Conservation (phyloP, 2,113 vertebrate species). For the Anoura caudifer region DNA sequence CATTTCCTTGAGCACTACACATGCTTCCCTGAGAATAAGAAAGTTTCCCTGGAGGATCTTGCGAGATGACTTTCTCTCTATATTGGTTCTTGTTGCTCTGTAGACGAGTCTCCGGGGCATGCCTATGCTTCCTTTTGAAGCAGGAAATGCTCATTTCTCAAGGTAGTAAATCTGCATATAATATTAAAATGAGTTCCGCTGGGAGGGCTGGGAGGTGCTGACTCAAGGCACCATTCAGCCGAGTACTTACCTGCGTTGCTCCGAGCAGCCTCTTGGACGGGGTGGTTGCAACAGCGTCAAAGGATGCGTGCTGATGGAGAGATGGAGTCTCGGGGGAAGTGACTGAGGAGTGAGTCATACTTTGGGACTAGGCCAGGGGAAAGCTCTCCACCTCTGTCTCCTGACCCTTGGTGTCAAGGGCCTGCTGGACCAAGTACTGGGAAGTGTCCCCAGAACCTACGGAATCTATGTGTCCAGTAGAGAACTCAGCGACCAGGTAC, state of each 20-base stretch:
- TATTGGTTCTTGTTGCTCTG: neutral
- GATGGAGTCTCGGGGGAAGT: neutral
- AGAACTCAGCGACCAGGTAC: neutral
- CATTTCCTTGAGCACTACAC: constrained; percentile 61
- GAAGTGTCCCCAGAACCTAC: neutral
- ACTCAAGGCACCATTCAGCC: neutral
- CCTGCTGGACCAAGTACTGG: neutral
- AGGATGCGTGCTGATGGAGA: neutral
- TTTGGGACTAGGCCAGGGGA: neutral
- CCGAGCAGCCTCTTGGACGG: neutral
- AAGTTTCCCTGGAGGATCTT: neutral
- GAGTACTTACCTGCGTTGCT: neutral
- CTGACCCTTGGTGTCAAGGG: neutral
- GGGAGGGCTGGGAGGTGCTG: neutral
- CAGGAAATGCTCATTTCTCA: constrained; percentile 58
- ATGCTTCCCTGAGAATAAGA: constrained; percentile 45
- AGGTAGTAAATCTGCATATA: constrained; percentile 59
- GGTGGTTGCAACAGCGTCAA: neutral
- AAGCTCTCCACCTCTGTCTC: neutral
- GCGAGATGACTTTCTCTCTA: constrained; percentile 18
- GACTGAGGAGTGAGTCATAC: neutral
- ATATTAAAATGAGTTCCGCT: constrained; percentile 57
- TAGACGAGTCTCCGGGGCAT: constrained; percentile 7
- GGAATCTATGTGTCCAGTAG: neutral
- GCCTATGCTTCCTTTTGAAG: constrained; percentile 36